Conservation (phyloP, 2,888 invertebrate genomes). For the Drosophila fulvimacula region DNA sequence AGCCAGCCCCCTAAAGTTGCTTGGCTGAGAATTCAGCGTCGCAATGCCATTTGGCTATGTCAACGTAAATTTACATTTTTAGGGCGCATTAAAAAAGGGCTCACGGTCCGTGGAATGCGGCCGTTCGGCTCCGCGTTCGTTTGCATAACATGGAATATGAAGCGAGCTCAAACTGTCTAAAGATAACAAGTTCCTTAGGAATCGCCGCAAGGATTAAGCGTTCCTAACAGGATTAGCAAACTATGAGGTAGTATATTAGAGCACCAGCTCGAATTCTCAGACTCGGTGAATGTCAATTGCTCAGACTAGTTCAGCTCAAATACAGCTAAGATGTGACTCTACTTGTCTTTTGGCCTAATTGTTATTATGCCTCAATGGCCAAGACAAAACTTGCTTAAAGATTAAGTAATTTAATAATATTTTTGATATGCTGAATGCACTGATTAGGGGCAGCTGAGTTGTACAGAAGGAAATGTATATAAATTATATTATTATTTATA, state of each 20-base stretch:
- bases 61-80: slow-evolving; percentile 73
- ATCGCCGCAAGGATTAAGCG: slow-evolving; percentile 55
- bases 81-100: slow-evolving; percentile 62
- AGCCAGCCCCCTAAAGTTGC: slow-evolving; percentile 58
- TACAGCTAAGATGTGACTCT: background rate
- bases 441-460: no score
- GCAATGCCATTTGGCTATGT: slow-evolving; percentile 36
- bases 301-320: background rate
- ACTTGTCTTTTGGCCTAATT: background rate
- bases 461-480: no score
- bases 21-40: slow-evolving; percentile 21
- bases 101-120: slow-evolving; percentile 40
- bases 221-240: slow-evolving; percentile 15
- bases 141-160: slow-evolving; percentile 53
- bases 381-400: no score
- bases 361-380: background rate
- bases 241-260: slow-evolving; percentile 4
- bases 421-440: no score
- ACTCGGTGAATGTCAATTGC: background rate
- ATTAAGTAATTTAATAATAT: no score
- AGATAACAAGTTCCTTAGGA: slow-evolving; percentile 34
- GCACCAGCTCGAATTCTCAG: background rate
- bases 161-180: slow-evolving; percentile 58
- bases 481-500: no score
- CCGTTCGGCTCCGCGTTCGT: slow-evolving; percentile 20